A percentile compares a stretch with the other conserved stretches of the same genome.
These are phyloP conservation scores for Phrynocephalus versicolor DNA, from an alignment of 2,113 vertebrate species.

Conservation along the genomic window DNA sequence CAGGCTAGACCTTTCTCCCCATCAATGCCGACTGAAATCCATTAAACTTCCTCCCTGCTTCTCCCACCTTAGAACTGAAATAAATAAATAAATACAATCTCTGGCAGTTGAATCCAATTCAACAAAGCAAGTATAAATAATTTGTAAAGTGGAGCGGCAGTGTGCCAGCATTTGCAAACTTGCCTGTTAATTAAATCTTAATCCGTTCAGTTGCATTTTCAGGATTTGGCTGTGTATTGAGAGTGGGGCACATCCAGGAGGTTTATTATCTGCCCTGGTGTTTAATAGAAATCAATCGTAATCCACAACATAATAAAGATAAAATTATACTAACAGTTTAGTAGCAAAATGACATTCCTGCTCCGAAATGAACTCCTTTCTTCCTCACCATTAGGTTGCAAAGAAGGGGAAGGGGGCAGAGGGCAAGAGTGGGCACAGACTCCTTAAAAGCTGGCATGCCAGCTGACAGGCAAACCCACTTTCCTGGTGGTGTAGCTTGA, in stretches of 20 bases:
- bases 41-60: neutral
- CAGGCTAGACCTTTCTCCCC: neutral
- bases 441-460: neutral
- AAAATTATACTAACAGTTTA: conserved; percentile 74
- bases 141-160: conserved; percentile 56
- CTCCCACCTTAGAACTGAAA: conserved; percentile 47
- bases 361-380: conserved; percentile 55
- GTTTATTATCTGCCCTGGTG: conserved; percentile 49
- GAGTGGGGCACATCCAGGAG: conserved; percentile 43
- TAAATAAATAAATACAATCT: conserved; percentile 14
- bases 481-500: neutral
- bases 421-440: neutral
- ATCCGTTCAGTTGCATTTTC: conserved; percentile 40
- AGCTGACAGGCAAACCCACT: neutral
- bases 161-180: conserved; percentile 50
- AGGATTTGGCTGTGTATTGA: conserved; percentile 42
- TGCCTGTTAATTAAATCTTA: conserved; percentile 68
- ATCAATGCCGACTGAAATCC: neutral
- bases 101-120: conserved; percentile 61
- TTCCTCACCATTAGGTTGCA: neutral
- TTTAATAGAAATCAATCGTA: conserved; percentile 69
- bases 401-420: neutral
- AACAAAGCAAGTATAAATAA: conserved; percentile 54
- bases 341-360: conserved; percentile 69
- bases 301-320: conserved; percentile 69